phyloP scores from a whole-genome alignment of 2,113 vertebrate species.

The Atrichornis clamosus region DNA sequence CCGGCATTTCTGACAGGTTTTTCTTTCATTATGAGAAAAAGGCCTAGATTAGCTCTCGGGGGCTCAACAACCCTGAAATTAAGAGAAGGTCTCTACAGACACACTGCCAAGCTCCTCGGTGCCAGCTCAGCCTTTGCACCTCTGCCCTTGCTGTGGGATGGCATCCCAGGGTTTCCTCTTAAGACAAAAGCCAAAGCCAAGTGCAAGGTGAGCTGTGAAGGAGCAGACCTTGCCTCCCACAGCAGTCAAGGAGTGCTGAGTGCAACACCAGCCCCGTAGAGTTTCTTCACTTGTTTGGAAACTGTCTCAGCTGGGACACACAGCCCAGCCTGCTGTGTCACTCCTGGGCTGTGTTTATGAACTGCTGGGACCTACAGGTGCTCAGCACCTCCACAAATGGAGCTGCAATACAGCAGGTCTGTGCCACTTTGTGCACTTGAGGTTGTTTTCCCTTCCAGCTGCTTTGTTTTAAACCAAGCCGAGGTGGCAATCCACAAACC shows the following conservation, averaged over 20 bases:
- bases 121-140: not conserved
- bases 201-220: not conserved
- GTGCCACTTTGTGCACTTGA: not conserved
- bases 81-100: not conserved
- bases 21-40: not conserved
- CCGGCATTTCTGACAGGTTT: not conserved
- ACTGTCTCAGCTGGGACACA: not conserved
- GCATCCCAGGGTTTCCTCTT: not conserved
- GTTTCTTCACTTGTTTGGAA: constrained; percentile 15
- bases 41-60: not conserved
- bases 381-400: not conserved
- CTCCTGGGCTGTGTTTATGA: not conserved
- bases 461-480: not conserved
- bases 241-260: not conserved
- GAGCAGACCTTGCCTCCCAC: not conserved
- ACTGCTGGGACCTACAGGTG: not conserved
- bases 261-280: not conserved
- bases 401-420: not conserved
- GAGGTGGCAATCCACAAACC: not conserved
- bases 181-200: not conserved
- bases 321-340: not conserved
- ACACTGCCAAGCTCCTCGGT: not conserved
- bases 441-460: not conserved
- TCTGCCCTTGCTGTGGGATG: not conserved
- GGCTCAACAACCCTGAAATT: not conserved